Evolutionary conservation across 2,888 invertebrate genomes (phyloP), one percentile per base, ranked within the genome.

Genomic region (Agrochola macilenta): DNA sequence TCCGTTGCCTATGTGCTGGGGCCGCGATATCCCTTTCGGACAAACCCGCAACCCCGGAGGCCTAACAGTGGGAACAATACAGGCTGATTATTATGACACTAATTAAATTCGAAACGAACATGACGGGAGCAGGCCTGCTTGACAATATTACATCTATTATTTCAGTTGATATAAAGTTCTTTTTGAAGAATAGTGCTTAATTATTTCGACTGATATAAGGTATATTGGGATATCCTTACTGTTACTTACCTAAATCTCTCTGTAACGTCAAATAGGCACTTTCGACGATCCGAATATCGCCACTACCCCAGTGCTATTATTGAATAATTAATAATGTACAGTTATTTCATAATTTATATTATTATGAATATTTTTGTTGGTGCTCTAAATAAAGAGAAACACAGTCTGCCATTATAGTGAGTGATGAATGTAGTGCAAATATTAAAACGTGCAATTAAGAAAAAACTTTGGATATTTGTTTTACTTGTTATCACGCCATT

Each of bases 371-470:
- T 49, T 64, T 54, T 78, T 57, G 9, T 72, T 78, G 82, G 82
- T 82, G 69, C 72, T 82, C n/a, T 82, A 69, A 72, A 17, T 81
- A 60, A 58, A n/a, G 66, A 68, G 46, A 30, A 54, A 60, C 12
- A 61, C 12, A 35, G 23, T 46, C 78, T 75, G 46, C 35, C 46
- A 76, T 69, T 79, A 46, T 65, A n/a, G 23, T 66, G 30, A 63
- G n/a, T 57, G 57, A 64, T 20, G 54, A 61, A 63, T 71, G 66
- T 30, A 4, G n/a, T 69, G 68, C 17, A 17, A 63, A 52, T 65
- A 43, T 52, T 26, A 74, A n/a, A 30, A 68, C 0, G 9, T 54
- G 46, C 8, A 54, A 46, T 71, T 35, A 52, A 46, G 5, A 68
- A 52, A 46, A 68, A 80, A 39, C 23, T 52, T 81, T 52, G 60